Evolutionary conservation across 2,888 invertebrate genomes (phyloP).

Genomic region (Ctenicera cuprea): DNA sequence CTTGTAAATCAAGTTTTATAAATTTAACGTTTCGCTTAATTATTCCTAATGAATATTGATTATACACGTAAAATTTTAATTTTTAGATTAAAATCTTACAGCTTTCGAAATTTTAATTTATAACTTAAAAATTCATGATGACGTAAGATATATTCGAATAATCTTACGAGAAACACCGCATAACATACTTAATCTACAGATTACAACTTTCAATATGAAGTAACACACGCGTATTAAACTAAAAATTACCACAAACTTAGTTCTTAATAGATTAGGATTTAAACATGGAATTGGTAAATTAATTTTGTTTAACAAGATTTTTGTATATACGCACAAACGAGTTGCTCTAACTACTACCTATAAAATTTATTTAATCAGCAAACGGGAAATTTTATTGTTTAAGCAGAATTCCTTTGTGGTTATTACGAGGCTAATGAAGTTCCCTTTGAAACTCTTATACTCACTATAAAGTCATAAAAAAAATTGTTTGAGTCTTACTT

Average conservation of each 20-base stretch:
- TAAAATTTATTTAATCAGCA: constrained; percentile 7
- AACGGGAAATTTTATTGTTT: constrained; percentile 21
- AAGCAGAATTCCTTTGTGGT: constrained; percentile 7
- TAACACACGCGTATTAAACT: not conserved
- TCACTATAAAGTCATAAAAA: not conserved
- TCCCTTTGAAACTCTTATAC: constrained; percentile 11
- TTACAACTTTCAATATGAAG: not conserved
- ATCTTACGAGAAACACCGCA: not conserved
- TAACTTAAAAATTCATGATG: constrained; percentile 3
- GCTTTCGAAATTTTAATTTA: constrained; percentile 14
- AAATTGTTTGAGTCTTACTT: not conserved
- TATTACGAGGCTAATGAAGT: constrained; percentile 22
- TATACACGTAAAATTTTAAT: constrained; percentile 8
- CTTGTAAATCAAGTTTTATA: too few relatives aligned
- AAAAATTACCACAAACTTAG: too few relatives aligned
- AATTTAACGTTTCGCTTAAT: too few relatives aligned
- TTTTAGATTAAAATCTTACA: constrained; percentile 6
- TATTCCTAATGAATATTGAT: constrained; percentile 1
- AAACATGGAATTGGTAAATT: too few relatives aligned
- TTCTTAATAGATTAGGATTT: too few relatives aligned
- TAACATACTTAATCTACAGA: not conserved
- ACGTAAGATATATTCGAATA: constrained; percentile 4
- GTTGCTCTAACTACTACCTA: not conserved
- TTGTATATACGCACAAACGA: not conserved
- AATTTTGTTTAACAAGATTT: too few relatives aligned